Evolutionary conservation across 2,113 vertebrate genomes (phyloP), one percentile per base, ranked within the genome.

Genomic region (Dunckerocampus dactyliophorus): DNA sequence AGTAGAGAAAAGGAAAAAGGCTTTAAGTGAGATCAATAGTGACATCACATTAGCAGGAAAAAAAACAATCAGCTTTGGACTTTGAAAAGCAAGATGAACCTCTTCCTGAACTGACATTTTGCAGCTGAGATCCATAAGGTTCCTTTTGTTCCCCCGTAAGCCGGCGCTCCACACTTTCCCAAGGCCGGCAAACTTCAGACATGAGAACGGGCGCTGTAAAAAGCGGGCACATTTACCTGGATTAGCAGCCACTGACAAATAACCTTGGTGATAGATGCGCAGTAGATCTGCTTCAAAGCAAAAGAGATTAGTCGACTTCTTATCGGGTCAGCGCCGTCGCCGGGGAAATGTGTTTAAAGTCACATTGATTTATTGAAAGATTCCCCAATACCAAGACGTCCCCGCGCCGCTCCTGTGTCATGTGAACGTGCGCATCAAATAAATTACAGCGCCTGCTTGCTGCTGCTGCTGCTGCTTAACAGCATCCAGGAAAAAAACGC

Each of bases 351-450:
- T 88, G 88, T 91, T 92, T 92, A 91, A 91, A 92, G 89, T 90
- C 90, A 90, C 91, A 91, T 92, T 91, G 91, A 92, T 92, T 91
- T 92, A 92, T 92, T 90, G 90, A 92, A 91, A 91, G 89, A 90
- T 92, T 92, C 88, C 87, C 90, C 90, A 90, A 92, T 91, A 91
- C 89, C 87, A 84, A 89, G 88, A 87, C 87, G 83, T 88, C 85
- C 87, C 85, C 85, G 61, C 72, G 84, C 84, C 67, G 71, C 49
- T 39, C 22, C 20, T 31, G 74, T 74, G 85, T 70, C 74, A 62
- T 82, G 85, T 84, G 84, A 84, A 87, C 58, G 68, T 62, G 51
- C 54, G 63, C 80, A 71, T 85, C 67, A 83, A 86, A 87, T 83
- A 82, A 83, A 85, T 86, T 80, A 78, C 78, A 67, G 31, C 31